Evolutionary conservation across 2,113 vertebrate genomes (phyloP).

Genomic region (Pluvianellus socialis): DNA sequence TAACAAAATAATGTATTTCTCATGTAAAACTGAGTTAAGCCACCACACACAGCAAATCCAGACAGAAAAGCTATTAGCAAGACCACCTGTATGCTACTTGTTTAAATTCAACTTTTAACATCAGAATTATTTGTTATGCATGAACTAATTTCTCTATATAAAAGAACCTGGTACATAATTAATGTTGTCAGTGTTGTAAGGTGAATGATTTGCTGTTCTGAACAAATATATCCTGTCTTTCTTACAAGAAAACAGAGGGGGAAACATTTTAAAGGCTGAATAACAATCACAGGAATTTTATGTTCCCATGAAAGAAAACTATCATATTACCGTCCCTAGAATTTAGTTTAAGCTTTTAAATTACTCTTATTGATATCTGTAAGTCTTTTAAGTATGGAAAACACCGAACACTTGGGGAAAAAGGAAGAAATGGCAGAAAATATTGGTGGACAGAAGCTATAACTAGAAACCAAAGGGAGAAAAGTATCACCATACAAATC

Average conservation of each 20-base stretch:
- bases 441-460: background rate
- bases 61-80: background rate
- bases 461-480: background rate
- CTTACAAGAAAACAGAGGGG: background rate
- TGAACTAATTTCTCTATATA: background rate
- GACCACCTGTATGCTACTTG: background rate
- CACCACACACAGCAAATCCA: background rate
- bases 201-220: background rate
- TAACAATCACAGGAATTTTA: background rate
- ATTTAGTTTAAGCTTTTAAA: background rate
- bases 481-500: background rate
- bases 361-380: background rate
- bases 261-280: background rate
- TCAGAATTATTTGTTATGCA: background rate
- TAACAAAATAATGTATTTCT: background rate
- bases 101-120: background rate
- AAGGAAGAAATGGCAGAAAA: background rate
- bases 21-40: background rate
- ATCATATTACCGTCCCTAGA: background rate
- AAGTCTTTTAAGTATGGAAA: background rate
- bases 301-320: background rate
- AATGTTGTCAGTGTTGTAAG: background rate
- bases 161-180: background rate
- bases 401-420: fast-evolving
- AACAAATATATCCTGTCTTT: background rate